phyloP scores from a whole-genome alignment of 2,797 vertebrate species.

The Poecilia picta region DNA sequence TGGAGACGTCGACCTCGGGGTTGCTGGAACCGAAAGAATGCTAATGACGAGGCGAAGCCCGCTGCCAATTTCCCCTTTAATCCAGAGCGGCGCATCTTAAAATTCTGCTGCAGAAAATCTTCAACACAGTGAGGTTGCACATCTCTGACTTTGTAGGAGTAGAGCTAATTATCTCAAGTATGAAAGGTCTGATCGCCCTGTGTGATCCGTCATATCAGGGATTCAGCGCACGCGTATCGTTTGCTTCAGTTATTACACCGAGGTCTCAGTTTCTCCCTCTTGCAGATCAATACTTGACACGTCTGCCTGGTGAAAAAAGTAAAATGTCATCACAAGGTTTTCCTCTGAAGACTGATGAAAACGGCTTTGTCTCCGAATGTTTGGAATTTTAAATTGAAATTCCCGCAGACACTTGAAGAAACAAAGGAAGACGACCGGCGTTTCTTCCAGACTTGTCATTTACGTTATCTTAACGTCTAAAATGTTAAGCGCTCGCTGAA shows the following conservation, averaged over 20 bases:
- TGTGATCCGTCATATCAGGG: neutral
- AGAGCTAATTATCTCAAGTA: slow-evolving; percentile 20
- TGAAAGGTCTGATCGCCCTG: slow-evolving; percentile 1
- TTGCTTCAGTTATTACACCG: neutral
- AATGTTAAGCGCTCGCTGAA: neutral
- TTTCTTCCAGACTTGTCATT: neutral
- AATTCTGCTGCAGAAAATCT: slow-evolving; percentile 42
- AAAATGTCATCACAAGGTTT: neutral
- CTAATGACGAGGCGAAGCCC: slow-evolving; percentile 45
- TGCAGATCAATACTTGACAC: neutral
- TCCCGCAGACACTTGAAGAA: neutral
- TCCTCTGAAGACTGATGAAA: neutral
- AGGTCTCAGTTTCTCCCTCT: neutral
- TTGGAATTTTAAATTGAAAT: neutral
- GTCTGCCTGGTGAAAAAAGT: neutral
- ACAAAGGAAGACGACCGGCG: neutral
- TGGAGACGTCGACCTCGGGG: slow-evolving; percentile 36
- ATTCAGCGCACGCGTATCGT: neutral
- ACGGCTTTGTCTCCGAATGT: neutral
- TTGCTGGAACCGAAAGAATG: slow-evolving; percentile 24
- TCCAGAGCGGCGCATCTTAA: slow-evolving; percentile 29
- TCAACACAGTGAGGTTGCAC: slow-evolving; percentile 13
- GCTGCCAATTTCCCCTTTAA: slow-evolving; percentile 46
- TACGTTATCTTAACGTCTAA: neutral
- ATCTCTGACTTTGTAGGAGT: slow-evolving; percentile 4